These are phyloP conservation scores for Bubo blakistoni DNA, from an alignment of 2,113 vertebrate species.

Conservation along the genomic window DNA sequence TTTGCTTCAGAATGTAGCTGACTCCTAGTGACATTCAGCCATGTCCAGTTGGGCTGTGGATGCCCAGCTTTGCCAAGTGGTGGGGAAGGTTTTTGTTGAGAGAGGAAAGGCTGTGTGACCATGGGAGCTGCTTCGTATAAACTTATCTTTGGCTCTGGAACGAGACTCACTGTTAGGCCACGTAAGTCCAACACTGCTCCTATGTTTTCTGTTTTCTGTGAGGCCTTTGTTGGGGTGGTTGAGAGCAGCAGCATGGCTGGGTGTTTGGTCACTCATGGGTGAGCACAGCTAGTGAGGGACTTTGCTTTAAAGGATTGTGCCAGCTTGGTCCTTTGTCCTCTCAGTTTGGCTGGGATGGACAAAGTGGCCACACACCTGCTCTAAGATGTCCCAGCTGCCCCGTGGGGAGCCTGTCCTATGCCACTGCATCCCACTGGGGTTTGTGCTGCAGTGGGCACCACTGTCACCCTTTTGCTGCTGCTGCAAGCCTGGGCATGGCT, in stretches of 20 bases:
- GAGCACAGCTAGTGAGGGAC: neutral
- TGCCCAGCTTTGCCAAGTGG: neutral
- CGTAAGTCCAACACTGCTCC: neutral
- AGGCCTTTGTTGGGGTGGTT: neutral
- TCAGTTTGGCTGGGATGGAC: fast-evolving
- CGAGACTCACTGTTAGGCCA: neutral
- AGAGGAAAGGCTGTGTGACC: neutral
- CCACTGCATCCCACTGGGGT: neutral
- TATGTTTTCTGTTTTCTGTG: neutral
- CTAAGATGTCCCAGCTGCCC: neutral
- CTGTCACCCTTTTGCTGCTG: neutral
- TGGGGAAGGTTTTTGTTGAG: neutral
- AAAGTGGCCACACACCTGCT: fast-evolving
- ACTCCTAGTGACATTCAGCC: fast-evolving
- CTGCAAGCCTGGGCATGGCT: fast-evolving
- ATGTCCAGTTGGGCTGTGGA: fast-evolving
- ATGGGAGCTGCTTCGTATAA: neutral
- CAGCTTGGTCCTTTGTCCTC: neutral
- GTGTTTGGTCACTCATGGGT: neutral
- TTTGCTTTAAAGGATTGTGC: neutral
- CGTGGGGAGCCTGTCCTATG: fast-evolving
- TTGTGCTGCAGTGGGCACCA: too few species aligned
- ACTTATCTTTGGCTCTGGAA: too few species aligned
- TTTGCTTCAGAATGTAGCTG: neutral
- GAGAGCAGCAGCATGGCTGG: neutral